Percentiles rank a stretch among this genome's conserved stretches.
phyloP scores from a whole-genome alignment of 2,888 invertebrate species.

The Drosophila kokeensis region DNA sequence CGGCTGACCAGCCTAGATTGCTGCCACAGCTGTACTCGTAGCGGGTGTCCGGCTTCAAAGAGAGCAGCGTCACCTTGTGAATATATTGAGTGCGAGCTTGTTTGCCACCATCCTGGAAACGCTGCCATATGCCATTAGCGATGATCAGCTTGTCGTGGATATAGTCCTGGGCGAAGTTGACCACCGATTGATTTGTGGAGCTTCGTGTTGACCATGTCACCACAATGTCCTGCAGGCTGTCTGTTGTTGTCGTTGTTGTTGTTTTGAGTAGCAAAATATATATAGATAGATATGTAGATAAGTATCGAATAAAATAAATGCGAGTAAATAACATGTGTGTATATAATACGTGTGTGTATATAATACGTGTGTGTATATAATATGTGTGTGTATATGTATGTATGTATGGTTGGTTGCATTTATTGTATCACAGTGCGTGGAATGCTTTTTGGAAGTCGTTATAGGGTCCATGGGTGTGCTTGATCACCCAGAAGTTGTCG shows the following conservation, averaged over 20 bases:
- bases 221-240: conserved; percentile 88
- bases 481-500: conserved; percentile 89
- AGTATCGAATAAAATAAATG: background rate
- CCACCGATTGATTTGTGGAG: conserved; percentile 88
- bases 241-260: conserved; percentile 85
- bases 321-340: background rate
- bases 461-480: conserved; percentile 85
- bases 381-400: background rate
- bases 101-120: conserved; percentile 91
- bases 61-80: conserved; percentile 89
- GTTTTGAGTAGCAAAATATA: conserved; percentile 61
- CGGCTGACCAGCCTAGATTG: conserved; percentile 91
- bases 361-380: background rate
- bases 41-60: conserved; percentile 88
- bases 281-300: background rate
- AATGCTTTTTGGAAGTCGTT: conserved; percentile 11
- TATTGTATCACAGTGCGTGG: conserved; percentile 12
- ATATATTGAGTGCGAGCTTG: conserved; percentile 89
- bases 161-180: conserved; percentile 89
- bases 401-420: background rate
- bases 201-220: conserved; percentile 94
- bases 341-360: background rate
- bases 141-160: conserved; percentile 81
- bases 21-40: conserved; percentile 94
- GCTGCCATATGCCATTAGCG: conserved; percentile 86